Conservation (phyloP, 2,113 vertebrate species). For the Bubo blakistoni region DNA sequence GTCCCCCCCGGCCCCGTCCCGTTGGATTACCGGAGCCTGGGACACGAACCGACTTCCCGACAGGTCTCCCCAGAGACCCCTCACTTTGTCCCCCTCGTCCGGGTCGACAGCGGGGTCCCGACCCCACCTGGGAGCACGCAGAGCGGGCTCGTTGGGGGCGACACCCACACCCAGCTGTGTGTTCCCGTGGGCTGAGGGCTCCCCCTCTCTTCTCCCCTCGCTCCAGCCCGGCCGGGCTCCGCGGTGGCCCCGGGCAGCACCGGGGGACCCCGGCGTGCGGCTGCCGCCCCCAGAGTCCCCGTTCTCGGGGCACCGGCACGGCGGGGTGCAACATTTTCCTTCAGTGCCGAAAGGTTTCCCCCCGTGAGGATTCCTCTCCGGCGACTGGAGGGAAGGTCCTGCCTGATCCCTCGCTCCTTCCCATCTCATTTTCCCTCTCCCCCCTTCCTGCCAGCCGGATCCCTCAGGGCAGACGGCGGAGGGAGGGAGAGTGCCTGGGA, state of each 20-base stretch:
- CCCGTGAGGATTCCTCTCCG: neutral
- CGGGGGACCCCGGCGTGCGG: neutral
- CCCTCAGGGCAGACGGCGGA: neutral
- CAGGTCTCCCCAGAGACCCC: neutral
- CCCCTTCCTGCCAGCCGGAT: neutral
- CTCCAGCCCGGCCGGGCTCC: neutral
- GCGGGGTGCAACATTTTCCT: neutral
- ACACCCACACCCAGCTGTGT: neutral
- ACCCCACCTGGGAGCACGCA: neutral
- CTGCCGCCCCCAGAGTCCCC: neutral
- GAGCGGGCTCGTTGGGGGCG: neutral
- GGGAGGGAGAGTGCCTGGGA: neutral
- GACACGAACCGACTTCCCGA: neutral
- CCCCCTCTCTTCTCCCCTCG: conserved; percentile 52
- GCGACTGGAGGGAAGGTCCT: neutral
- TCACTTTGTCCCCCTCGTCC: neutral
- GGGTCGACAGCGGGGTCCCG: neutral
- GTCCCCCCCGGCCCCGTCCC: neutral
- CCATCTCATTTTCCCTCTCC: neutral
- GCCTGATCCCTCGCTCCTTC: neutral
- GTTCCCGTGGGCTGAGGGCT: conserved; percentile 37
- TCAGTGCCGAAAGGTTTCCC: neutral
- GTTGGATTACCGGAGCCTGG: neutral
- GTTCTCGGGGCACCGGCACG: neutral
- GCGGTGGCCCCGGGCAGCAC: neutral